Conservation (phyloP, 2,797 vertebrate genomes). For the Hybognathus amarus region DNA sequence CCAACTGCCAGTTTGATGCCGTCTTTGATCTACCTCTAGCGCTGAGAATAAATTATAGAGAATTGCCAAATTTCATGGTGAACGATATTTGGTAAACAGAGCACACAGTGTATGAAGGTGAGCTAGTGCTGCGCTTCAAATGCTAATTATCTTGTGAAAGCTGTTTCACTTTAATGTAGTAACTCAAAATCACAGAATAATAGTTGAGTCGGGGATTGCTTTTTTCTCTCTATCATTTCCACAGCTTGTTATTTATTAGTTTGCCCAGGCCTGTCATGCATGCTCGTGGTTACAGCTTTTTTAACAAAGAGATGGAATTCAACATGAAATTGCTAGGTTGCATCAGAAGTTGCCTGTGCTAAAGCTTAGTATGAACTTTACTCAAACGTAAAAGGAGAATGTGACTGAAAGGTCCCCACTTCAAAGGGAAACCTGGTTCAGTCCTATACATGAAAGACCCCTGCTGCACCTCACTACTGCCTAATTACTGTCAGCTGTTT, state of each 20-base stretch:
- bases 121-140: constrained; percentile 30
- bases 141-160: constrained; percentile 30
- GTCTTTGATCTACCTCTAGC: constrained; percentile 53
- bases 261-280: constrained; percentile 26
- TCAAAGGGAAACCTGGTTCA: constrained; percentile 53
- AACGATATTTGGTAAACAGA: constrained; percentile 53
- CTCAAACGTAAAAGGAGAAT: constrained; percentile 37
- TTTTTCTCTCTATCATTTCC: constrained; percentile 30
- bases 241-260: constrained; percentile 32
- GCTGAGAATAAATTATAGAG: constrained; percentile 52
- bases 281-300: constrained; percentile 31
- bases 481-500: constrained; percentile 63
- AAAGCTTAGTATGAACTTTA: constrained; percentile 19
- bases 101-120: constrained; percentile 33
- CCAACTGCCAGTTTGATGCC: constrained; percentile 52
- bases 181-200: constrained; percentile 11
- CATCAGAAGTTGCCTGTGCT: constrained; percentile 36
- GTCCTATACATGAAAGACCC: constrained; percentile 56
- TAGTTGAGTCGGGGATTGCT: neutral
- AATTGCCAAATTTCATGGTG: constrained; percentile 51
- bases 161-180: constrained; percentile 44
- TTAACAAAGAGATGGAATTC: constrained; percentile 33
- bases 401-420: constrained; percentile 42
- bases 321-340: constrained; percentile 35
- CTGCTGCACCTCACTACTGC: constrained; percentile 49